These are phyloP conservation scores for Oncorhynchus clarkii DNA, from an alignment of 2,113 vertebrate species.

Conservation along the genomic window DNA sequence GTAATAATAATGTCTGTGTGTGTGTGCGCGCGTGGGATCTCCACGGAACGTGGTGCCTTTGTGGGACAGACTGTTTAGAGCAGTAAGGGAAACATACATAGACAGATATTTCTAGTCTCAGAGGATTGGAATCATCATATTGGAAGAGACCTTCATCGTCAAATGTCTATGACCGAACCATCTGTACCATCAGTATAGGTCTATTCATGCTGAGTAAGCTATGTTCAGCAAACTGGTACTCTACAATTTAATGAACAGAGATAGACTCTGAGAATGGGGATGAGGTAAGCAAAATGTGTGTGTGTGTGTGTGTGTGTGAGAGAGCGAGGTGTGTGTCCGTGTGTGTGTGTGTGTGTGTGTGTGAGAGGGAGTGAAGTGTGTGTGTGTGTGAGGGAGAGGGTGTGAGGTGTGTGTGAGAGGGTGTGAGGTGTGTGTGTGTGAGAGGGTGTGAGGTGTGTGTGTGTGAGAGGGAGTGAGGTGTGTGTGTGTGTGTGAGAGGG, in stretches of 20 bases:
- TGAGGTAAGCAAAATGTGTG: background rate
- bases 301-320: background rate
- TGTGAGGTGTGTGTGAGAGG: background rate
- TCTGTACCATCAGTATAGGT: background rate
- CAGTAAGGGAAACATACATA: background rate
- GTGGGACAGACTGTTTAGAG: background rate
- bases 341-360: conserved; percentile 1
- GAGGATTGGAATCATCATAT: background rate
- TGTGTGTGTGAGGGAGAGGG: background rate
- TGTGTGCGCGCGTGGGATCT: background rate
- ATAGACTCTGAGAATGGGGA: background rate
- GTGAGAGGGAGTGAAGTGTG: background rate
- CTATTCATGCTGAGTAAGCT: background rate
- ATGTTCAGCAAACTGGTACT: background rate
- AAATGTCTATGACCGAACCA: background rate
- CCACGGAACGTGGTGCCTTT: background rate
- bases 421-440: background rate
- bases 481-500: background rate
- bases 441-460: background rate
- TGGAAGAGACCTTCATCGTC: background rate
- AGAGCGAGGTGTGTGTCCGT: background rate
- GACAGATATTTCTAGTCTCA: background rate
- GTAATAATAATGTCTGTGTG: background rate
- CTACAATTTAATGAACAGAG: background rate
- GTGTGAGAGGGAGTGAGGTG: background rate